Conservation (phyloP, 2,113 vertebrate genomes). For the Elanoides forficatus region DNA sequence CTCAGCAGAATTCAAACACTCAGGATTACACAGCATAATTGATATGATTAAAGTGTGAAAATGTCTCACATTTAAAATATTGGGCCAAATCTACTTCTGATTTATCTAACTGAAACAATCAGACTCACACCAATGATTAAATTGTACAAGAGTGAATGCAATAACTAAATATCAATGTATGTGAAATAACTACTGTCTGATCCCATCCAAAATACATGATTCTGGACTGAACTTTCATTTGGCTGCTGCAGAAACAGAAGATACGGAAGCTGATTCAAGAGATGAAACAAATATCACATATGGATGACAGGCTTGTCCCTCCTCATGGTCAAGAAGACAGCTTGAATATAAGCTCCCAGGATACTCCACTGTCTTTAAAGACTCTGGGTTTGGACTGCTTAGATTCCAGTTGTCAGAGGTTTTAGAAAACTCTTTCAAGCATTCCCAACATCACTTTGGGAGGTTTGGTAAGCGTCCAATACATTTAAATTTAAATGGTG, state of each 20-base stretch:
- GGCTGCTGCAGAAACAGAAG: background rate
- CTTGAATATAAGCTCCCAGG: background rate
- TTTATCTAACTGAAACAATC: background rate
- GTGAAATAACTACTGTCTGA: background rate
- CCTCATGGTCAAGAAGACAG: background rate
- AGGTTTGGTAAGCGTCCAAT: conserved; percentile 60
- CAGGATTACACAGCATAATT: background rate
- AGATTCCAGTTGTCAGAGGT: background rate
- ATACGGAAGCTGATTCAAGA: background rate
- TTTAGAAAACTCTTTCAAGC: conserved; percentile 37
- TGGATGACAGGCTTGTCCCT: background rate
- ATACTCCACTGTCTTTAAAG: background rate
- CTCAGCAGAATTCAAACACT: background rate
- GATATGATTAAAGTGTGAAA: background rate
- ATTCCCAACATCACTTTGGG: conserved; percentile 26
- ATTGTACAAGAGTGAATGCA: background rate
- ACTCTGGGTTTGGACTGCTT: background rate
- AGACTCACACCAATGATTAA: background rate
- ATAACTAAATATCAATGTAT: background rate
- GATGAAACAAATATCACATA: background rate
- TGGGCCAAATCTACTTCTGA: background rate
- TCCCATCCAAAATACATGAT: background rate
- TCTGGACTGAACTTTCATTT: background rate
- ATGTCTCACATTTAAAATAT: background rate
- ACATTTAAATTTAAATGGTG: conserved; percentile 72